These are phyloP conservation scores for Lapara coniferarum DNA, from an alignment of 2,888 invertebrate genomes.

Conservation along the genomic window DNA sequence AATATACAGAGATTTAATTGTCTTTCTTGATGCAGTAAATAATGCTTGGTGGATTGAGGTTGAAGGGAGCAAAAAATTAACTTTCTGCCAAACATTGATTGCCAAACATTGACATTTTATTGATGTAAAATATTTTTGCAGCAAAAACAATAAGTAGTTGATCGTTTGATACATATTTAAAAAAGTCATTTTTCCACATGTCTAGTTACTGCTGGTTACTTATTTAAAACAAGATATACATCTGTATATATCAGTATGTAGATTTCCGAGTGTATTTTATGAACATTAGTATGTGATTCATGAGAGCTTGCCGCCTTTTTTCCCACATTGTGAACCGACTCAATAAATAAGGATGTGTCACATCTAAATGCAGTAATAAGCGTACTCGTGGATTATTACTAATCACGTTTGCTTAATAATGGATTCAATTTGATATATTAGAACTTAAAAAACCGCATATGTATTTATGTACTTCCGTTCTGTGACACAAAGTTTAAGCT, in stretches of 20 bases:
- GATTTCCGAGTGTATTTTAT: constrained; percentile 3
- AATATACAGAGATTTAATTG: too few relatives aligned
- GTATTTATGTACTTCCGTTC: too few relatives aligned
- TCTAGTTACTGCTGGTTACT: background rate
- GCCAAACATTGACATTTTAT: too few relatives aligned
- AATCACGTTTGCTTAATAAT: background rate
- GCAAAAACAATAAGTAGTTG: too few relatives aligned
- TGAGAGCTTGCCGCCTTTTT: constrained; percentile 14
- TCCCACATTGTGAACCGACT: constrained; percentile 8
- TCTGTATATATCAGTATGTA: background rate
- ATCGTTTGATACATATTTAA: background rate
- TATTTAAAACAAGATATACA: background rate
- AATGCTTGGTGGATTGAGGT: too few relatives aligned
- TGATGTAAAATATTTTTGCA: too few relatives aligned
- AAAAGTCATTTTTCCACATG: background rate
- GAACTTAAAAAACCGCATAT: too few relatives aligned
- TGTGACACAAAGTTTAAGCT: too few relatives aligned
- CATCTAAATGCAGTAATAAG: constrained; percentile 7
- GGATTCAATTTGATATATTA: background rate
- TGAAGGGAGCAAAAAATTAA: too few relatives aligned
- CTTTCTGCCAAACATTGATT: too few relatives aligned
- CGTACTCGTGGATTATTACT: constrained; percentile 16
- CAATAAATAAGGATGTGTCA: constrained; percentile 23
- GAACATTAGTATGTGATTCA: constrained; percentile 15
- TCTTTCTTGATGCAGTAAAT: too few relatives aligned